These are phyloP conservation scores for Vidua chalybeata DNA, from an alignment of 2,113 vertebrate genomes.

Conservation along the genomic window DNA sequence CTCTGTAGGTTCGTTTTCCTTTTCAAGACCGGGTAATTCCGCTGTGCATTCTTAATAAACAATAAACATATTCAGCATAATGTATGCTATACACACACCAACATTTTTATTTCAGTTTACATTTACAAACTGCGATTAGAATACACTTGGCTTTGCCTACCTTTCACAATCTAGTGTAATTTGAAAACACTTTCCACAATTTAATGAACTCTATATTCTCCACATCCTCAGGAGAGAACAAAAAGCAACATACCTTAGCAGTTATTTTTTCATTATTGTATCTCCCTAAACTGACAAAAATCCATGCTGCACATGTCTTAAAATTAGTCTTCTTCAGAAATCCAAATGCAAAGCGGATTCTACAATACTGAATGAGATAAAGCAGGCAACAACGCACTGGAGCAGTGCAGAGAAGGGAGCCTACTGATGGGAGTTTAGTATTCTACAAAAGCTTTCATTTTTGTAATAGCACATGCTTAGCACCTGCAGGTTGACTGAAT, in stretches of 20 bases:
- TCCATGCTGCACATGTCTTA: neutral
- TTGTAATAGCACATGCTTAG: neutral
- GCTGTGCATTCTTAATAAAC: conserved; percentile 72
- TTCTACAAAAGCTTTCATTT: neutral
- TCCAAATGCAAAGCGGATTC: neutral
- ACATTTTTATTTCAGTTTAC: neutral
- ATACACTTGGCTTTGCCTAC: neutral
- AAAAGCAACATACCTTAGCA: neutral
- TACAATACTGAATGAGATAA: neutral
- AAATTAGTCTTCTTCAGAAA: neutral
- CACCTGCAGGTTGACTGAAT: neutral
- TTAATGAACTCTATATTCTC: neutral
- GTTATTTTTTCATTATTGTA: neutral
- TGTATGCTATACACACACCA: neutral
- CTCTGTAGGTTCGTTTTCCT: conserved; percentile 74
- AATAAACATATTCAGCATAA: neutral
- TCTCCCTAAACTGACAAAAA: neutral
- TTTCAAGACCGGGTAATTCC: conserved; percentile 79
- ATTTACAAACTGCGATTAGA: neutral
- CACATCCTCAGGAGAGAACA: neutral
- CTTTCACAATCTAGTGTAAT: neutral
- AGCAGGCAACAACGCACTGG: neutral
- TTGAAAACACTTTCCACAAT: neutral
- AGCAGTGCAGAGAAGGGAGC: neutral
- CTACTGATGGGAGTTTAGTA: neutral